These are phyloP conservation scores for Ptychoptera albimana DNA, from an alignment of 2,888 invertebrate species.

Conservation along the genomic window DNA sequence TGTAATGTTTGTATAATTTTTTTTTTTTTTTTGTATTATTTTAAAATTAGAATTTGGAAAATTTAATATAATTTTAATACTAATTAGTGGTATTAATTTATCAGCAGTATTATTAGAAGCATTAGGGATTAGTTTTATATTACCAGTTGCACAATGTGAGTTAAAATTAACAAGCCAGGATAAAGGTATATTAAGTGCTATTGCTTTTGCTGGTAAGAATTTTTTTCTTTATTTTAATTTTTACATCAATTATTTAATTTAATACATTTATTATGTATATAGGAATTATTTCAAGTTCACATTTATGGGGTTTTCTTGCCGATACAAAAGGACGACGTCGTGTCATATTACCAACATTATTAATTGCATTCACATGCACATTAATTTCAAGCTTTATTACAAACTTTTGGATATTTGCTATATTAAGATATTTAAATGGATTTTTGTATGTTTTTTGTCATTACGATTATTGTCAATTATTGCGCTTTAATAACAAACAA, in stretches of 20 bases:
- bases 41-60: constrained; percentile 35
- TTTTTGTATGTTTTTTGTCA: constrained; percentile 29
- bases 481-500: too few relatives aligned
- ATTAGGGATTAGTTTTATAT: constrained; percentile 33
- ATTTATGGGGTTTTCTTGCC: constrained; percentile 39
- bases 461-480: neutral
- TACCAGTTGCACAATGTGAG: constrained; percentile 35
- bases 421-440: constrained; percentile 35
- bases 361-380: constrained; percentile 31
- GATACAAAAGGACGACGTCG: constrained; percentile 35
- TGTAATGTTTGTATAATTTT: neutral
- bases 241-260: neutral
- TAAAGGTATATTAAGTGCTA: constrained; percentile 28
- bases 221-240: constrained; percentile 1
- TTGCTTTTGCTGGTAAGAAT: constrained; percentile 24
- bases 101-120: constrained; percentile 32
- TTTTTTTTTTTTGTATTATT: too few relatives aligned
- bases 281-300: constrained; percentile 34
- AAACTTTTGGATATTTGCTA: constrained; percentile 32
- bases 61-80: constrained; percentile 33
- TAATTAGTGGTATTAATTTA: constrained; percentile 34
- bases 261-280: constrained; percentile 11
- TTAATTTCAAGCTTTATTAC: constrained; percentile 33
- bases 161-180: constrained; percentile 24
- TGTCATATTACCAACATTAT: constrained; percentile 31